Base-by-base conservation (phyloP, 2,113 vertebrate genomes). In the Penelope pileata region DNA sequence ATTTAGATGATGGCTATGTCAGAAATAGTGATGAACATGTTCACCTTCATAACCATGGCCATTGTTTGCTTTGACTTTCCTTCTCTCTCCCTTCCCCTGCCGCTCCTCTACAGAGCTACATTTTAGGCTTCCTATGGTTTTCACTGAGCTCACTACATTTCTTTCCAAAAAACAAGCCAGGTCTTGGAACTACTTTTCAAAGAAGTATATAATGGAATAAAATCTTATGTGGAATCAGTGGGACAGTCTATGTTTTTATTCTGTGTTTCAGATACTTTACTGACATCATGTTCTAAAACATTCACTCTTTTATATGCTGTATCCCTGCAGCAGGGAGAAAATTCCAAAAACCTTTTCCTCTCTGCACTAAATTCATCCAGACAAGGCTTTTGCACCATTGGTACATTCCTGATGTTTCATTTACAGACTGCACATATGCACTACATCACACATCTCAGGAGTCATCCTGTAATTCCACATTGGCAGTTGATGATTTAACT, bases 311-410 rank as follows among this genome's bases (percentile, higher is more conserved):
- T 86, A 43, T 90, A 86, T 36, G 79, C 26, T 92, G 43, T 93
- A 89, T 91, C 83, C 78, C 88, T 91, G 68, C 84, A 97, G 96
- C 69, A 96, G 91, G 95, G 94, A 97, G 79, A 96, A 98, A 98
- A 96, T 96, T 93, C 60, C 85, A 85, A 94, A 94, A 94, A 91
- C 2, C 93, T 93, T 83, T 45, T 64, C 23, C 29, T 82, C 40
- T 67, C 76, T 96, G 91, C 97, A 93, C 96, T 96, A 97, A 98
- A 98, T 98, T 97, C 94, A 98, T 98, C 98, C 98, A 99, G 99
- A 99, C 98, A 99, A 99, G 98, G 98, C 98, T 99, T 99, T 97
- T 98, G 94, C 97, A 92, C 96, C 95, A 96, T 38, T 95, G 91
- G 91, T 86, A 95, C 92, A 96, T 97, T 96, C 42, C 92, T 96